Base-by-base conservation (phyloP, 2,113 vertebrate species). In the Dipodomys spectabilis region DNA sequence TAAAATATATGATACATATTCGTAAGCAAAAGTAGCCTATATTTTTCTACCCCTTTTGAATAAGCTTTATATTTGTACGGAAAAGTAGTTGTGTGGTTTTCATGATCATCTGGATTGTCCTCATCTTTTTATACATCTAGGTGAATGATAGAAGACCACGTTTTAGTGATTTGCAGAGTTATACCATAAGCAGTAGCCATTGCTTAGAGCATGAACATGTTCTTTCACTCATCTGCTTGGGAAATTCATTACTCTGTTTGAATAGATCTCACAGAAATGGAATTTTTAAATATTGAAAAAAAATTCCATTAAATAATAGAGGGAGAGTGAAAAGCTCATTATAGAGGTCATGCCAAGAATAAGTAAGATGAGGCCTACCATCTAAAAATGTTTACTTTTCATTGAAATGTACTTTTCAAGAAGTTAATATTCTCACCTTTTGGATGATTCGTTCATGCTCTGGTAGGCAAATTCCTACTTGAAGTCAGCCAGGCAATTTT, bases 251-350 rank as follows among this genome's bases (percentile, higher is more conserved):
- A 32, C 71, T 80, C n/a, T 87, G 30, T 93, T 94, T 74, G 32
- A 85, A 64, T 95, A 81, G 74, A 72, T 90, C 82, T 93, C 85
- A 96, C 7, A 93, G 90, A 96, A 93, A 84, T 88, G 64, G 80
- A 96, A 95, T 91, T 92, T 93, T 95, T 93, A 93, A 94, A 81
- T 93, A 92, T 89, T 85, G 80, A 93, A 71, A 13, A 64, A 81
- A 94, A 86, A 86, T 75, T 81, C 44, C 80, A 57, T 86, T 88
- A 88, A 96, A 82, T 90, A 94, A 82, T 75, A 72, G 53, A 82
- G 30, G 77, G 32, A 45, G 28, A 89, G 60, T 30, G 72, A 72
- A 89, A 95, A 86, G 19, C 57, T 87, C 53, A 92, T 93, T 88
- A 57, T 88, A 72, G 91, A 89, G 90, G 45, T 39, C 30, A 44